Percentiles rank a stretch among this genome's conserved stretches.
These are phyloP conservation scores for Yasuhikotakia modesta DNA, from an alignment of 2,797 vertebrate genomes.

Conservation along the genomic window DNA sequence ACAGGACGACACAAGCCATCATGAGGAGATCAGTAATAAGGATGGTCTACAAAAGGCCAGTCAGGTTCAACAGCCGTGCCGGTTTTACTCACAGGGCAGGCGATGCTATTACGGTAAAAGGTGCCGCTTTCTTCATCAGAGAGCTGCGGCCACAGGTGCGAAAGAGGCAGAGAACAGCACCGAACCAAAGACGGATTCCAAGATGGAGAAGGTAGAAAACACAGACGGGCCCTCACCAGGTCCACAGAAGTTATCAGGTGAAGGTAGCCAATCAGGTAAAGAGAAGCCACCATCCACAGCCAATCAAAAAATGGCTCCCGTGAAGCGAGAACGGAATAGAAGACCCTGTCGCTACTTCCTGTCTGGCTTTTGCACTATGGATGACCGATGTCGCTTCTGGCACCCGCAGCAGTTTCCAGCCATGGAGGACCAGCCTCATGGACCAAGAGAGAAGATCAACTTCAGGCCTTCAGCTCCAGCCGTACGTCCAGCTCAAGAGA, in stretches of 20 bases:
- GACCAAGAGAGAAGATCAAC: constrained; percentile 14
- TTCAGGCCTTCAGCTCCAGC: constrained; percentile 46
- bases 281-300: constrained; percentile 5
- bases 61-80: constrained; percentile 68
- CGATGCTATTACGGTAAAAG: constrained; percentile 77
- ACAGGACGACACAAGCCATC: constrained; percentile 48
- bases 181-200: neutral
- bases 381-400: constrained; percentile 80
- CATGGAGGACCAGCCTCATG: constrained; percentile 44
- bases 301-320: constrained; percentile 39
- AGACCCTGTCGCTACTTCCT: constrained; percentile 79
- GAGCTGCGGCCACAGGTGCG: constrained; percentile 47
- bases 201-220: neutral
- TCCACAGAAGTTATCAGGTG: neutral
- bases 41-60: neutral
- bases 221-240: constrained; percentile 16
- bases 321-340: constrained; percentile 25
- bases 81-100: constrained; percentile 79
- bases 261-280: neutral
- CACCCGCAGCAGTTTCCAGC: constrained; percentile 71
- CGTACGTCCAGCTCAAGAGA: constrained; percentile 59
- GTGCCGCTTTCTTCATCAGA: constrained; percentile 78
- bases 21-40: constrained; percentile 14
- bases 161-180: constrained; percentile 46
- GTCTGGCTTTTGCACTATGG: constrained; percentile 81